phyloP scores from a whole-genome alignment of 1,140 invertebrate species.

The Plodia interpunctella region DNA sequence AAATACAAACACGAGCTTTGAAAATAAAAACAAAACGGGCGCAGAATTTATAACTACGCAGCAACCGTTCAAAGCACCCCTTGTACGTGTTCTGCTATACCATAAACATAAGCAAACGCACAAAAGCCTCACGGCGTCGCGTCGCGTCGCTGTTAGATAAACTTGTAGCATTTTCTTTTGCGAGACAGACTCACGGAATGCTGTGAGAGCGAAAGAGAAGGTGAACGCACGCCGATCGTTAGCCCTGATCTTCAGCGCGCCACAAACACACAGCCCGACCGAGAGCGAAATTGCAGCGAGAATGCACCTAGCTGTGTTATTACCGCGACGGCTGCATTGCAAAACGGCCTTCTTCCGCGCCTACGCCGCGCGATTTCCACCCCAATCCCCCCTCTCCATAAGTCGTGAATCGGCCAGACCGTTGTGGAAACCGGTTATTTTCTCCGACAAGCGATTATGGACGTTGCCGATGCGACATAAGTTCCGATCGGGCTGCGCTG shows the following conservation, averaged over 20 bases:
- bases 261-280: constrained; percentile 75
- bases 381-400: constrained; percentile 25
- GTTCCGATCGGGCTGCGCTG: constrained; percentile 40
- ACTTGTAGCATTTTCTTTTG: constrained; percentile 73
- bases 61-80: constrained; percentile 69
- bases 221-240: constrained; percentile 64
- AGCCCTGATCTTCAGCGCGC: constrained; percentile 76
- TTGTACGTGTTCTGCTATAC: constrained; percentile 73
- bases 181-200: constrained; percentile 38
- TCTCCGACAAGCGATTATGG: constrained; percentile 60
- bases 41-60: constrained; percentile 58
- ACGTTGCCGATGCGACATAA: constrained; percentile 58
- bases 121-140: constrained; percentile 71
- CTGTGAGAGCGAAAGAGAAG: constrained; percentile 51
- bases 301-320: constrained; percentile 76
- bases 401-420: constrained; percentile 32
- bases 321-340: constrained; percentile 44
- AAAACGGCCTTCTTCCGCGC: constrained; percentile 57
- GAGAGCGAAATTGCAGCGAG: constrained; percentile 76
- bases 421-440: constrained; percentile 58
- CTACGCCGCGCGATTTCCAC: constrained; percentile 26
- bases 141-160: constrained; percentile 72
- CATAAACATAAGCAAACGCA: constrained; percentile 73
- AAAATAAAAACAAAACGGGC: constrained; percentile 63
- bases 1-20: constrained; percentile 49